Evolutionary conservation across 2,888 invertebrate genomes (phyloP), one percentile per base, ranked within the genome.

Genomic region (Xestoiulus laeticollis): DNA sequence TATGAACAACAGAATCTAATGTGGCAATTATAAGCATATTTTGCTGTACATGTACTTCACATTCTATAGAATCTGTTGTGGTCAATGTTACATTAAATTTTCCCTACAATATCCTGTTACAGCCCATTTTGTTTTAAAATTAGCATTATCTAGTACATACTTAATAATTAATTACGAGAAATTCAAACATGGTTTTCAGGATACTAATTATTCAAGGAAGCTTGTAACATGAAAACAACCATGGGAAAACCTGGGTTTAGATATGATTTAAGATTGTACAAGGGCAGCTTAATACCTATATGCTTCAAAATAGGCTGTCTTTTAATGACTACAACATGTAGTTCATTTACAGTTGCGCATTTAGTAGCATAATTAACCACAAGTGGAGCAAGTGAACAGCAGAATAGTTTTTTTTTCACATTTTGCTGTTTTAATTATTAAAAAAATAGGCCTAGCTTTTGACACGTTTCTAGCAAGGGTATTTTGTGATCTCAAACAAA

Each of bases 301-400:
- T 59, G 5, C 19, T 16, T 59, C 19, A n/a, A 22, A 59, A 10
- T 2, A 22, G 22, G 19, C 59, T 30, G 22, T 22, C 22, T 14
- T 22, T 26, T 78, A 12, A 30, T 78, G 14, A 30, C n/a, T n/a
- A n/a, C n/a, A n/a, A n/a, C n/a, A n/a, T n/a, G 12, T 22, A 14
- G 78, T 12, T 30, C 2, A 78, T 26, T 26, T 78, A 78, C 12
- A 78, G 22, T 30, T 30, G 10, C 30, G 30, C 78, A 30, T 14
- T 30, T 26, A 30, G 78, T 78, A 78, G 78, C 78, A 78, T 6
- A 30, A 78, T 30, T 78, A 26, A 78, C 30, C 14, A 78, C 78
- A 78, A 78, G 78, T 78, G 30, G 78, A 12, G 78, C 78, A 78
- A 78, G 14, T 78, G 78, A 78, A 78, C 26, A 78, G 78, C 78